These are phyloP conservation scores for Trichonephila inaurata DNA, from an alignment of 1,140 invertebrate species.

Conservation along the genomic window DNA sequence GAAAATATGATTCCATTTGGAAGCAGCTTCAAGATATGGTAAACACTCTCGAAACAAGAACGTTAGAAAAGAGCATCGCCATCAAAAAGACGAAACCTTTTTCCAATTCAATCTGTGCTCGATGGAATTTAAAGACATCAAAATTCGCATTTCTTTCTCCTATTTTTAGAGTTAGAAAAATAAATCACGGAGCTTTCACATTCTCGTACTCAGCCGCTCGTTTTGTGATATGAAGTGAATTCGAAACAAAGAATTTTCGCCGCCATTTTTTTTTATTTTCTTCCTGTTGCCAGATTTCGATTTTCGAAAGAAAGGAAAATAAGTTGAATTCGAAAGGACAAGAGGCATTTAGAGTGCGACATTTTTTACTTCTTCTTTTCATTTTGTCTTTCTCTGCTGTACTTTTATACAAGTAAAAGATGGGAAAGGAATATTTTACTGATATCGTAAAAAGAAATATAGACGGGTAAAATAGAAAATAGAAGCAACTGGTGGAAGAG, in stretches of 20 bases:
- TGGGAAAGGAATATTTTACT: neutral
- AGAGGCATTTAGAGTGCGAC: neutral
- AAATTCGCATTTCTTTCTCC: slow-evolving; percentile 14
- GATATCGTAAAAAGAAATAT: neutral
- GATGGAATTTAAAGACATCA: slow-evolving; percentile 33
- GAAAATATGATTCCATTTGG: neutral
- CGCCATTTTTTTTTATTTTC: neutral
- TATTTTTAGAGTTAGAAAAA: neutral
- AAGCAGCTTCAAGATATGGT: neutral
- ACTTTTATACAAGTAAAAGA: neutral
- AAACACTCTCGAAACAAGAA: neutral
- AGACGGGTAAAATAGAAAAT: neutral
- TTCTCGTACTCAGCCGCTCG: neutral
- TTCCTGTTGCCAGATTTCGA: neutral
- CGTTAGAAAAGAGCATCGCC: neutral
- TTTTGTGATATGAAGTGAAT: slow-evolving; percentile 29
- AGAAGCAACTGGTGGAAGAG: neutral
- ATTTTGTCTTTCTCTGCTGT: neutral
- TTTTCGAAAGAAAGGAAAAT: neutral
- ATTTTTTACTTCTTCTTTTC: neutral
- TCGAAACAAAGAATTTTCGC: slow-evolving; percentile 13
- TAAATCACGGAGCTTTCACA: neutral
- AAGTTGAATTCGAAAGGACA: slow-evolving; percentile 30
- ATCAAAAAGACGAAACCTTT: slow-evolving; percentile 29
- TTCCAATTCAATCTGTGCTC: slow-evolving; percentile 21